These are phyloP conservation scores for Recurvirostra avosetta DNA, from an alignment of 2,113 vertebrate species.

Conservation along the genomic window DNA sequence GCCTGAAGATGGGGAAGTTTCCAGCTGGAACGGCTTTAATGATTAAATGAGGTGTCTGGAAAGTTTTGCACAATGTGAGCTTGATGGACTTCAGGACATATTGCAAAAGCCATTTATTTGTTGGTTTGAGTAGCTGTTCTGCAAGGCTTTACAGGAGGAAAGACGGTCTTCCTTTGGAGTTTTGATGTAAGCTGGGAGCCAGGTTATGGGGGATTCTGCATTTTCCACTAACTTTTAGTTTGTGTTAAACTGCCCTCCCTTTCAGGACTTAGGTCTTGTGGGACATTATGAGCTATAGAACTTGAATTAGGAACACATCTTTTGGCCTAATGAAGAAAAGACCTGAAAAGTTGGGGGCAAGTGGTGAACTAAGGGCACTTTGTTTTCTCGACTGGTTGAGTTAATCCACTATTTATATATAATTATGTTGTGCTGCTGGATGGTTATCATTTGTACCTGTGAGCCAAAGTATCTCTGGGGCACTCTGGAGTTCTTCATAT, in stretches of 20 bases:
- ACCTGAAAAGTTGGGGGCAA: not conserved
- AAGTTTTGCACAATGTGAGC: not conserved
- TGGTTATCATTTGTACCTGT: not conserved
- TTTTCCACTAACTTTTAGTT: not conserved
- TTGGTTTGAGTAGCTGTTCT: not conserved
- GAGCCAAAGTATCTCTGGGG: not conserved
- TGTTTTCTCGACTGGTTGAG: not conserved
- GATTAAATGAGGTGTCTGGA: not conserved
- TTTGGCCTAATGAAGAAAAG: not conserved
- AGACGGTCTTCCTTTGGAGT: not conserved
- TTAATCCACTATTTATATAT: not conserved
- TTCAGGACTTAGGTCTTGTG: not conserved
- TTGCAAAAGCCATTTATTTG: not conserved
- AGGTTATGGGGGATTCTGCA: not conserved
- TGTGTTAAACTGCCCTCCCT: not conserved
- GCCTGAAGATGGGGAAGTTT: not conserved
- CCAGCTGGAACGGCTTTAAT: not conserved
- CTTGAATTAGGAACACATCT: not conserved
- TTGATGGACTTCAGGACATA: not conserved
- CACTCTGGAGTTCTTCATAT: not conserved
- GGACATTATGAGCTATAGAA: not conserved
- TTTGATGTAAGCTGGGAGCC: not conserved
- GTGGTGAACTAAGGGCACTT: not conserved
- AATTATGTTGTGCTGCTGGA: not conserved
- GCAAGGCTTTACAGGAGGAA: not conserved